Conservation (phyloP, 2,797 vertebrate species). For the Melanotaenia maccullochi region DNA sequence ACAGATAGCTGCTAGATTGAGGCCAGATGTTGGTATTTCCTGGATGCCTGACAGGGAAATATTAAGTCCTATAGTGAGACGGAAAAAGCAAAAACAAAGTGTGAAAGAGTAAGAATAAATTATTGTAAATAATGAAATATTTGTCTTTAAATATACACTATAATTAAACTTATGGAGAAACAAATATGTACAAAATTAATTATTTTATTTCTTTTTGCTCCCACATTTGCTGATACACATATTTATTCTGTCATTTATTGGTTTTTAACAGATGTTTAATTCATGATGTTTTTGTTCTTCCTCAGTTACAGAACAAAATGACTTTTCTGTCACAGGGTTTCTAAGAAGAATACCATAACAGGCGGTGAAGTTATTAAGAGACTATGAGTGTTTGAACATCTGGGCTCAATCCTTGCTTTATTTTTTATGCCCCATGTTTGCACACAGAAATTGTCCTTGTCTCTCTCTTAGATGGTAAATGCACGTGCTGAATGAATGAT, state of each 20-base stretch:
- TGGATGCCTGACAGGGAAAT: background rate
- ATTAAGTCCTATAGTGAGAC: background rate
- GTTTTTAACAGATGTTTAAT: background rate
- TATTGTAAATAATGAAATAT: background rate
- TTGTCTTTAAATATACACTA: too few relatives aligned
- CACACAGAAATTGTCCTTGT: background rate
- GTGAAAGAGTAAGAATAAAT: background rate
- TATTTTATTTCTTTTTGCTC: background rate
- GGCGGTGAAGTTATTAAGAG: background rate
- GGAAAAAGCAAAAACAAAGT: background rate
- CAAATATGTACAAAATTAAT: background rate
- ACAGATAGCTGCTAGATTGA: background rate
- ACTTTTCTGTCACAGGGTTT: background rate
- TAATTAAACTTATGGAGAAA: too few relatives aligned
- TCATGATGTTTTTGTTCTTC: background rate
- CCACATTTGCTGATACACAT: background rate
- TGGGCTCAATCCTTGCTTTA: too few relatives aligned
- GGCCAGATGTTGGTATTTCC: background rate
- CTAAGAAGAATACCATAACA: background rate
- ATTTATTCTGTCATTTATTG: background rate
- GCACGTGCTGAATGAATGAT: background rate
- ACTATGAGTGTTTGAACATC: background rate
- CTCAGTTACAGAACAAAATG: too few relatives aligned
- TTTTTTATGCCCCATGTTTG: background rate
- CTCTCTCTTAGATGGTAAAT: background rate